Conservation (phyloP, 2,797 vertebrate species). For the Lacerta viridis region DNA sequence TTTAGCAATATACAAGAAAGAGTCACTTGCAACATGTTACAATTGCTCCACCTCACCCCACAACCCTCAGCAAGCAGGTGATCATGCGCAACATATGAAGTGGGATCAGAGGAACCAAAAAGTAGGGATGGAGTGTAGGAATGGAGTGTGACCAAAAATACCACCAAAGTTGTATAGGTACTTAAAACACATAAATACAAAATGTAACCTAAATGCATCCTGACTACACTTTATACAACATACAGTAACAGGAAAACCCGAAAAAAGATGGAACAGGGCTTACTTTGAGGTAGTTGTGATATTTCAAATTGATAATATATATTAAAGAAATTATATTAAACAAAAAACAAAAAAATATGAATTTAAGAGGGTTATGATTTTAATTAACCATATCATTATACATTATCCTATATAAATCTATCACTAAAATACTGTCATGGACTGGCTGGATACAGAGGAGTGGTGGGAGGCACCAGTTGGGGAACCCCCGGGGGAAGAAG, state of each 20-base stretch:
- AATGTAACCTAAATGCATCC: background rate
- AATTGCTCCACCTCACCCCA: background rate
- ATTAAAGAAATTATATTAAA: too few relatives aligned
- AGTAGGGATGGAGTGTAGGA: background rate
- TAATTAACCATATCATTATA: conserved; percentile 12
- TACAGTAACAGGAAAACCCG: background rate
- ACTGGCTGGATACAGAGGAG: too few relatives aligned
- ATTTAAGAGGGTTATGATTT: background rate
- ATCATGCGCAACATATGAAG: background rate
- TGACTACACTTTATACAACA: background rate
- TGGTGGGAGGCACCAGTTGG: too few relatives aligned
- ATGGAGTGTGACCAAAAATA: background rate
- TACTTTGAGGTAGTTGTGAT: too few relatives aligned
- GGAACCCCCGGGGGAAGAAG: too few relatives aligned
- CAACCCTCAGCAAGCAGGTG: background rate
- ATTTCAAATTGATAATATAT: too few relatives aligned
- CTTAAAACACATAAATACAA: background rate
- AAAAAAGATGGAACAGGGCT: too few relatives aligned
- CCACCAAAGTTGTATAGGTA: background rate
- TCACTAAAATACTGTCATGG: too few relatives aligned
- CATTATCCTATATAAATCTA: conserved; percentile 12
- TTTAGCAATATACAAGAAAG: background rate
- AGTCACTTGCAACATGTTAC: background rate
- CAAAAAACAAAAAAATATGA: background rate
- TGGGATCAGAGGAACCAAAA: background rate